Base-by-base conservation (phyloP, 1,140 invertebrate species). In the Macrotrachela quadricornifera region DNA sequence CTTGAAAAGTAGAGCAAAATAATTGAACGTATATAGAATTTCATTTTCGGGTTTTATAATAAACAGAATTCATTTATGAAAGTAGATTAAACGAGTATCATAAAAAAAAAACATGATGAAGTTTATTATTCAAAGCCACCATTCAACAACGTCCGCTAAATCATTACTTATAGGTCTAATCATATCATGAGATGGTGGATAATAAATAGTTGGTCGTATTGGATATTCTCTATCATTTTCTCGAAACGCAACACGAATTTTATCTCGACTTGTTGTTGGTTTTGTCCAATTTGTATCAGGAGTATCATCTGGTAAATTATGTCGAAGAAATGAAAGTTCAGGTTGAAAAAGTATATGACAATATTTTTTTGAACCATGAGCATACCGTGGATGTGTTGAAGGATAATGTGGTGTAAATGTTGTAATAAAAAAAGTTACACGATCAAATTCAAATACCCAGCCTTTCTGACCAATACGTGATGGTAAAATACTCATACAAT, bases 391-490 rank as follows among this genome's bases (percentile, higher is more conserved):
- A 56, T 66, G 58, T 10, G 49, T 56, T 42, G 55, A 52, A 2
- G 64, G 61, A 52, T 68, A 68, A 51, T 61, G 64, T 10, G 64
- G 64, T 9, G 62, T 62, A 56, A 68, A 68, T 17, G 64, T 63
- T 37, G 66, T 68, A 21, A 68, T 59, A 55, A 68, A 68, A 54
- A 65, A 64, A 1, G 64, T 65, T 6, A 60, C 44, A 39, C 60
- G 58, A 54, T 68, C 63, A 50, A 66, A 66, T 47, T 65, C 51
- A 53, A 68, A 68, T 12, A 66, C 64, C 65, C 13, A 13, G 4
- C 17, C 16, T 13, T 13, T 13, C 12, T 17, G 10, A 46, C 51
- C 51, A 44, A 53, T 47, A 36, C 36, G 15, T 37, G 40, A 40
- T 4, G n/a, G 43, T 53, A 37, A 10, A 53, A 38, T 3, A 36